phyloP scores from a whole-genome alignment of 2,113 vertebrate genomes.

The Plecotus auritus region DNA sequence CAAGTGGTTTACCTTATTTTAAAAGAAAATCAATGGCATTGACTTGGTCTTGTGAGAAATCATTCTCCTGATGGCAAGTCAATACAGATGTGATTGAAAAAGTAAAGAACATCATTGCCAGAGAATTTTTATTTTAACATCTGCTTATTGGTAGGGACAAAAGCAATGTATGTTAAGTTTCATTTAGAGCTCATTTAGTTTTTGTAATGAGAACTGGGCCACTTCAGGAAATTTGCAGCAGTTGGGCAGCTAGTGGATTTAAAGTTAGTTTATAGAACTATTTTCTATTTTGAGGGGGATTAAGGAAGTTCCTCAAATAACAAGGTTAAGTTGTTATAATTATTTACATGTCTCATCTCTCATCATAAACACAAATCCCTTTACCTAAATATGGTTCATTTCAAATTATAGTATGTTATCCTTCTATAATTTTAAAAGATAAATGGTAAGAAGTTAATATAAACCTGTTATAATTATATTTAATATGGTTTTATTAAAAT shows the following conservation, averaged over 20 bases:
- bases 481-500: background rate
- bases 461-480: background rate
- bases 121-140: conserved; percentile 7
- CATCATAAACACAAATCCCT: background rate
- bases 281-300: background rate
- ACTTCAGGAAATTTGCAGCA: background rate
- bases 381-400: background rate
- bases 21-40: conserved; percentile 41
- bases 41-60: conserved; percentile 22
- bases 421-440: background rate
- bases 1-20: conserved; percentile 45
- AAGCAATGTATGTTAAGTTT: conserved; percentile 17
- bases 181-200: conserved; percentile 2
- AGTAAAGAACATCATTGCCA: conserved; percentile 7
- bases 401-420: background rate
- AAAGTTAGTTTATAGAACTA: conserved; percentile 2
- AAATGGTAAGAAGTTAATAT: background rate
- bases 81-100: conserved; percentile 40
- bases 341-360: background rate
- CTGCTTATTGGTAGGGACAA: background rate
- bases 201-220: background rate
- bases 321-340: background rate
- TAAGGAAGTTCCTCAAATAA: background rate
- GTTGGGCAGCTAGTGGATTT: background rate
- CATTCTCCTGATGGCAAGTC: background rate